Base-by-base conservation (phyloP, 2,113 vertebrate species). In the Pelodiscus sinensis region DNA sequence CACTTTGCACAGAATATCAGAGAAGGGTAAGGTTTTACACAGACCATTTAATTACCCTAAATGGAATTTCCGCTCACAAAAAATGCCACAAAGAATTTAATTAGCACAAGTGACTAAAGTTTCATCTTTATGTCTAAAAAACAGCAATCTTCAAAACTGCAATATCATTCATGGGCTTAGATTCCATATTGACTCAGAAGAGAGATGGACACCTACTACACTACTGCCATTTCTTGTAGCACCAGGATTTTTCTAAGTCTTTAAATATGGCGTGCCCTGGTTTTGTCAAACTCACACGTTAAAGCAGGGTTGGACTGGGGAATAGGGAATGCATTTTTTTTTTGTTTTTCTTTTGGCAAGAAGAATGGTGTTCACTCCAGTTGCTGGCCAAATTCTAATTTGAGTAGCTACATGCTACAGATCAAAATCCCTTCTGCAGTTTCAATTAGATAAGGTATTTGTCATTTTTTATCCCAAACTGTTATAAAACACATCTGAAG, bases 121-220 rank as follows among this genome's bases (percentile, higher is more conserved):
- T 94, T 95, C 88, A 88, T 54, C 57, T n/a, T 29, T 50, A n/a
- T 14, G 31, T 82, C 90, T 71, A 90, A 87, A 44, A 91, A 81
- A 80, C 50, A 75, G 83, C 31, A 18, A 90, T 58, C 90, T 94
- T 89, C 79, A 95, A 82, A 38, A 0, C 1, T 50, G 82, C 87
- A 92, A 38, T 25, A 68, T 0, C 1, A 22, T 0, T 0, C 79
- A 24, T 29, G 83, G 94, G 15, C 38, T 89, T 78, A 19, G 87
- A 82, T 84, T 27, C 85, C 58, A 31, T 35, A 56, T 6, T n/a
- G 79, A 80, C 75, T 88, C 65, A 71, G 0, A 68, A 25, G 35
- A 78, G 51, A 86, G 91, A 60, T 15, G 29, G 79, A 44, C 84
- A 93, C 73, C 79, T 73, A n/a, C 78, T 65, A 57, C 84, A 86